phyloP scores from a whole-genome alignment of 2,888 invertebrate species.

The Malthinus seriepunctatus region DNA sequence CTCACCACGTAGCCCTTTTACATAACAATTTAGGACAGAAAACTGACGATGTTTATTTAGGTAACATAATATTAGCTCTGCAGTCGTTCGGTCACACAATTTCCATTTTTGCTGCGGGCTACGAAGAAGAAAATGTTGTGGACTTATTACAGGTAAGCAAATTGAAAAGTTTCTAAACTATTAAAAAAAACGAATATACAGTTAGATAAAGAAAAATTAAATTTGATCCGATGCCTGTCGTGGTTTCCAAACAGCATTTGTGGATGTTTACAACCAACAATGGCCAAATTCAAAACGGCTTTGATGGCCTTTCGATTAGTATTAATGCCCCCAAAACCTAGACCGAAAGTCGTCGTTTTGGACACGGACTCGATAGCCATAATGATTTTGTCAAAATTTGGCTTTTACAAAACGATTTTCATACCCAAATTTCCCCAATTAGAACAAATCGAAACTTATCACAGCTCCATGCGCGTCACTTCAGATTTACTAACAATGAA shows the following conservation, averaged over 20 bases:
- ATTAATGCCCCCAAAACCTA: conserved; percentile 41
- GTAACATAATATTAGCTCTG: conserved; percentile 44
- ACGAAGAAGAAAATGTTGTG: conserved; percentile 39
- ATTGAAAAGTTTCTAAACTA: neutral
- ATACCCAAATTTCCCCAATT: conserved; percentile 41
- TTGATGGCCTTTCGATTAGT: conserved; percentile 44
- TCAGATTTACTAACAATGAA: conserved; percentile 43
- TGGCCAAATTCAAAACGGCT: conserved; percentile 38
- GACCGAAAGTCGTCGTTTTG: conserved; percentile 43
- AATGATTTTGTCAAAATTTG: conserved; percentile 42
- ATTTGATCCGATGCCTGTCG: conserved; percentile 37
- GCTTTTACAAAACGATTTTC: conserved; percentile 42
- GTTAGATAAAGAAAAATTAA: neutral
- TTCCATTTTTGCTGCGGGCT: conserved; percentile 42
- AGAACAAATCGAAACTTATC: conserved; percentile 35
- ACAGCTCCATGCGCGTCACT: conserved; percentile 39
- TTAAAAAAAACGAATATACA: neutral
- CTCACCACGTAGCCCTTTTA: conserved; percentile 42
- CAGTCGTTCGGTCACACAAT: conserved; percentile 44
- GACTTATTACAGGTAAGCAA: conserved; percentile 44
- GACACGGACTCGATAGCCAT: conserved; percentile 44
- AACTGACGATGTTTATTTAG: conserved; percentile 44
- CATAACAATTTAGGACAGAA: conserved; percentile 45
- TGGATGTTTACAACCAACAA: conserved; percentile 34
- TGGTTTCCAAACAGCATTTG: conserved; percentile 46